These are phyloP conservation scores for Drymodes brunneopygia DNA, from an alignment of 2,113 vertebrate species.

Conservation along the genomic window DNA sequence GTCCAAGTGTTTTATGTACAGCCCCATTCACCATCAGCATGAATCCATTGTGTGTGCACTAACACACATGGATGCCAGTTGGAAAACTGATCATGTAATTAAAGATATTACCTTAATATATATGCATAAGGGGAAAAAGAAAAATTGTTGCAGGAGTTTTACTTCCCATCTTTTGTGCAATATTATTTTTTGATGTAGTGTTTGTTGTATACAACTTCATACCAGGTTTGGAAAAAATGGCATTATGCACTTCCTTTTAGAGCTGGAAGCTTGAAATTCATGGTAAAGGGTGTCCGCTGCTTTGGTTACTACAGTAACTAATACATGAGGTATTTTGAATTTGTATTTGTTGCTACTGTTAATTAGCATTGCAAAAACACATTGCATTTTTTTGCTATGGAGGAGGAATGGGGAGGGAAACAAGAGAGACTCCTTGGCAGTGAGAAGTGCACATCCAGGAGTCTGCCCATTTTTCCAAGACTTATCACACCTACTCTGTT, in stretches of 20 bases:
- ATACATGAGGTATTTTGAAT: neutral
- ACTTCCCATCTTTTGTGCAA: neutral
- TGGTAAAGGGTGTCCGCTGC: neutral
- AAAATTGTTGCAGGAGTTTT: neutral
- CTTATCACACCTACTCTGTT: accelerated
- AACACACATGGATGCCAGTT: neutral
- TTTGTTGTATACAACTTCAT: neutral
- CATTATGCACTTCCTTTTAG: neutral
- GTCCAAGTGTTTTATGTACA: neutral
- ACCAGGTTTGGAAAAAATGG: neutral
- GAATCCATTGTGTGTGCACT: neutral
- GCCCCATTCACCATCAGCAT: neutral
- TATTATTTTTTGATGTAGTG: neutral
- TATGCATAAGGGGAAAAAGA: neutral
- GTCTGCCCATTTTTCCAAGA: neutral
- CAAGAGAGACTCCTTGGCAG: neutral
- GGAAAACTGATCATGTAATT: neutral
- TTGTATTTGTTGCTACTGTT: neutral
- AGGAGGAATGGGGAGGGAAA: neutral
- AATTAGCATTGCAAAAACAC: neutral
- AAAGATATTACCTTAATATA: neutral
- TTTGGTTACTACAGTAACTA: neutral
- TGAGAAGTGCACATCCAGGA: neutral
- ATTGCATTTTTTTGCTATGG: neutral
- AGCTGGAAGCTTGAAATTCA: neutral